Base-by-base conservation (phyloP, 2,888 invertebrate species). In the Chalcosyrphus nemorum region DNA sequence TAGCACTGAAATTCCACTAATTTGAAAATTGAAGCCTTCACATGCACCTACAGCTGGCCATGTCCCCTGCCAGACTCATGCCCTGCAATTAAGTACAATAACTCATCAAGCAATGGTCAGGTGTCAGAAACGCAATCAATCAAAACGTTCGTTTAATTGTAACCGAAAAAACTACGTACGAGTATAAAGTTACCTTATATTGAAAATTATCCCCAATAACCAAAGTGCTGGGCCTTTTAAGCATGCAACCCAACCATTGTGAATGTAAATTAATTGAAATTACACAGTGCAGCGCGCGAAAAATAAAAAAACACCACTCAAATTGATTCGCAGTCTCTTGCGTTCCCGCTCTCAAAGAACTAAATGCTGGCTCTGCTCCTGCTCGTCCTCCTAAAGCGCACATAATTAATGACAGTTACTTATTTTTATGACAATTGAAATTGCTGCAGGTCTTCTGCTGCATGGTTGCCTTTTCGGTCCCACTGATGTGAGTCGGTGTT, bases 381-480 rank as follows among this genome's bases (percentile, higher is more conserved):
- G 2, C 24, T 24, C 24, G 24, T 59, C 63, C 71, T 50, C 27
- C 21, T 61, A 72, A 82, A 61, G 50, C 68, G 82, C 61, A 68
- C 72, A 56, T 57, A 63, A 72, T 78, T 82, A 78, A 82, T 78
- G 78, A 74, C 72, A 66, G 72, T 72, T 38, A 82, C 72, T 82
- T 82, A 82, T 68, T 82, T 82, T 78, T 82, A 82, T 82, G 82
- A 82, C 72, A 82, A 68, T 63, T 72, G 77, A 78, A 82, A 82
- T 72, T 82, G 68, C 54, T 77, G 81, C 52, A 70, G n/a, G n/a
- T n/a, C n/a, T n/a, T n/a, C 68, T 47, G 61, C 38, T 70, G 71
- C 76, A 70, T 57, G 61, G 57, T 56, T 50, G 65, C 6, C 45
- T 1, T 41, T 15, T 41, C 24, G 56, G n/a, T n/a, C n/a, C 56